A percentile compares a stretch with the other conserved stretches of the same genome.
Conservation (phyloP, 2,113 vertebrate genomes). For the Chaetodon auriga region DNA sequence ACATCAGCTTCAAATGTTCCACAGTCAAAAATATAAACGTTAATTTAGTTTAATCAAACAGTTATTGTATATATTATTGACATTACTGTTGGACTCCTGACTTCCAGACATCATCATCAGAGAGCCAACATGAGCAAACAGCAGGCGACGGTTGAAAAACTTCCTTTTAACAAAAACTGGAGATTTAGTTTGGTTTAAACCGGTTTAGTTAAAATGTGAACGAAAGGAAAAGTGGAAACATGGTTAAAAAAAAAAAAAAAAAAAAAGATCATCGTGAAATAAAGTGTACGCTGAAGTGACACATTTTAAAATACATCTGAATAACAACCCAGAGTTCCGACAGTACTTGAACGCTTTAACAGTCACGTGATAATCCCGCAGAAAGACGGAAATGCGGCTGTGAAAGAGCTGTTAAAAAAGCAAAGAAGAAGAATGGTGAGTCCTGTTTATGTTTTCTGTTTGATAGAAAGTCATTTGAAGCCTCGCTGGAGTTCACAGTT, state of each 20-base stretch:
- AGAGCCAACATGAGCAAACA: too few relatives aligned
- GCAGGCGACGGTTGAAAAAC: too few relatives aligned
- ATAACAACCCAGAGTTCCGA: not conserved
- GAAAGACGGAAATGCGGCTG: constrained; percentile 50
- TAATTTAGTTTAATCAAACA: not conserved
- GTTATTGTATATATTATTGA: too few relatives aligned
- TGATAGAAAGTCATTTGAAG: not conserved
- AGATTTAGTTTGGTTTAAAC: too few relatives aligned
- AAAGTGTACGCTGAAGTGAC: not conserved
- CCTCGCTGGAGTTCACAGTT: not conserved
- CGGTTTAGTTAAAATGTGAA: too few relatives aligned
- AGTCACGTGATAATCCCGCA: constrained; percentile 62
- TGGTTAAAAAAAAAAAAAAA: not conserved
- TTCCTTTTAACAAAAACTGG: too few relatives aligned
- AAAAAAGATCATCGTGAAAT: not conserved
- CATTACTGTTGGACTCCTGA: not conserved
- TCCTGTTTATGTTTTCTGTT: not conserved
- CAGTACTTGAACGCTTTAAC: not conserved
- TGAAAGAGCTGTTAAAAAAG: not conserved
- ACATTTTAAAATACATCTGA: not conserved
- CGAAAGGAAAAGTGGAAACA: not conserved
- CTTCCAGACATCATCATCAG: too few relatives aligned
- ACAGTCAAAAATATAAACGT: not conserved
- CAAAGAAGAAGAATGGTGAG: constrained; percentile 52
- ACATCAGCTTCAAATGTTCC: not conserved